A percentile compares a stretch with the other conserved stretches of the same genome.
phyloP scores from a whole-genome alignment of 2,888 invertebrate species.

The Rhogogaster chlorosoma region DNA sequence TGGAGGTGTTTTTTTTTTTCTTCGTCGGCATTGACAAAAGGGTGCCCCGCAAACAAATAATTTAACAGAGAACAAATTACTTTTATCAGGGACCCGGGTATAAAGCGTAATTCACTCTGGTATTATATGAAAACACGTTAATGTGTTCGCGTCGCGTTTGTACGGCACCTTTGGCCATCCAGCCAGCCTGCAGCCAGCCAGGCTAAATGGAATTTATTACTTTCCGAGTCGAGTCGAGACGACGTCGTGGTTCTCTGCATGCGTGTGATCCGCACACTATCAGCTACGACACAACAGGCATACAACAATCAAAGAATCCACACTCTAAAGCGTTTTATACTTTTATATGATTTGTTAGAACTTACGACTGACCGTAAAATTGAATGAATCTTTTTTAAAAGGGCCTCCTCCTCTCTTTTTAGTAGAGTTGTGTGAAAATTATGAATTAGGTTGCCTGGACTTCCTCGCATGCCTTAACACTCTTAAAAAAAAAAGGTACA shows the following conservation, averaged over 20 bases:
- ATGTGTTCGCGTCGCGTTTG: slow-evolving; percentile 42
- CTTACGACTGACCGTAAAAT: slow-evolving; percentile 62
- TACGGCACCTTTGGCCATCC: slow-evolving; percentile 29
- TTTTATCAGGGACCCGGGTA: slow-evolving; percentile 34
- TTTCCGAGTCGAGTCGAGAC: slow-evolving; percentile 35
- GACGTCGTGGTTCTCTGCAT: not conserved
- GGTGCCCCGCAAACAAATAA: slow-evolving; percentile 43
- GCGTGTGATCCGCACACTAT: slow-evolving; percentile 3
- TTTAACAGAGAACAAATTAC: slow-evolving; percentile 42
- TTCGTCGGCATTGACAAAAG: slow-evolving; percentile 36
- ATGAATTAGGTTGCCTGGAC: slow-evolving; percentile 37
- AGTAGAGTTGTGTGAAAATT: slow-evolving; percentile 48
- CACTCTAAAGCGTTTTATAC: slow-evolving; percentile 30
- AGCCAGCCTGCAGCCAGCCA: not conserved
- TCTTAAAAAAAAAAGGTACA: not conserved
- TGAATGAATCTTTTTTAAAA: slow-evolving; percentile 65
- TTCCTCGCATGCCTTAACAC: not conserved
- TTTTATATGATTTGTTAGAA: slow-evolving; percentile 46
- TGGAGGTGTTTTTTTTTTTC: slow-evolving; percentile 45
- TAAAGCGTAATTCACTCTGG: slow-evolving; percentile 50
- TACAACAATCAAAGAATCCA: slow-evolving; percentile 43
- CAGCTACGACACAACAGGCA: not conserved
- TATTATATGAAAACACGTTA: slow-evolving; percentile 45
- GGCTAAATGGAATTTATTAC: slow-evolving; percentile 51
- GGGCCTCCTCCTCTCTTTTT: slow-evolving; percentile 53